Conservation (phyloP, 2,113 vertebrate genomes). For the Suricata suricatta region DNA sequence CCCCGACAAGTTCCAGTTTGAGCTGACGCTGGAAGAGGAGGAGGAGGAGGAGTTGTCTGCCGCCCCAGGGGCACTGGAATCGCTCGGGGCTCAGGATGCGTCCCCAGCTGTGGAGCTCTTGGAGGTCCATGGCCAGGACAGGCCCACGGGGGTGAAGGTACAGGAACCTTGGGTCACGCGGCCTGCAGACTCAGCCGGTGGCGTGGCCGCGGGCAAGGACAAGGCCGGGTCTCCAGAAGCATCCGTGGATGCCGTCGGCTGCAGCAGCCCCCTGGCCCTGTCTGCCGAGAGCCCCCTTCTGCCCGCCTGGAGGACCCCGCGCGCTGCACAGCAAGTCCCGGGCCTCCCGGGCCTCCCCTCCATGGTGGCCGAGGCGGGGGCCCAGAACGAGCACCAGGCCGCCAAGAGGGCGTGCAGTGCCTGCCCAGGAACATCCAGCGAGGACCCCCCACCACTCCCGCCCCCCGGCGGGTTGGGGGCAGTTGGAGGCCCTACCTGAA, state of each 20-base stretch:
- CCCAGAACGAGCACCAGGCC: conserved; percentile 60
- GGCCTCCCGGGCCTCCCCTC: conserved; percentile 75
- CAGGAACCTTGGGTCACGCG: conserved; percentile 33
- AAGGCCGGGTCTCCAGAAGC: conserved; percentile 75
- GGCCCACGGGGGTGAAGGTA: conserved; percentile 46
- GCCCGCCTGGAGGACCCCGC: conserved; percentile 65
- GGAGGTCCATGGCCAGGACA: conserved; percentile 79
- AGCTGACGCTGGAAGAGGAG: conserved; percentile 93
- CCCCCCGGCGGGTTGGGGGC: conserved; percentile 19
- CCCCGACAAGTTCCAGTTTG: conserved; percentile 95
- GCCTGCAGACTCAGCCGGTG: not conserved
- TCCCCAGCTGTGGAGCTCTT: conserved; percentile 88
- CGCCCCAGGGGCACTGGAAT: not conserved
- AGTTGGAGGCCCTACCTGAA: conserved; percentile 58
- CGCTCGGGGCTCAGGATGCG: conserved; percentile 79
- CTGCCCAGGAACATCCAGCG: not conserved
- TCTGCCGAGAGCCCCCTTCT: not conserved
- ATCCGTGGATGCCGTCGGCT: conserved; percentile 68
- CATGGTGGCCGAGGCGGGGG: conserved; percentile 68
- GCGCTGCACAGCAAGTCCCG: conserved; percentile 30
- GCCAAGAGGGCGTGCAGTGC: conserved; percentile 53
- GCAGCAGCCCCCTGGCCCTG: not conserved
- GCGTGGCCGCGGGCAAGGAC: conserved; percentile 38
- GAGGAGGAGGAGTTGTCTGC: conserved; percentile 84
- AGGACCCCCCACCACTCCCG: not conserved